A percentile compares a stretch with the other conserved stretches of the same genome.
phyloP scores from a whole-genome alignment of 2,888 invertebrate species.

The Phaedon cochleariae region DNA sequence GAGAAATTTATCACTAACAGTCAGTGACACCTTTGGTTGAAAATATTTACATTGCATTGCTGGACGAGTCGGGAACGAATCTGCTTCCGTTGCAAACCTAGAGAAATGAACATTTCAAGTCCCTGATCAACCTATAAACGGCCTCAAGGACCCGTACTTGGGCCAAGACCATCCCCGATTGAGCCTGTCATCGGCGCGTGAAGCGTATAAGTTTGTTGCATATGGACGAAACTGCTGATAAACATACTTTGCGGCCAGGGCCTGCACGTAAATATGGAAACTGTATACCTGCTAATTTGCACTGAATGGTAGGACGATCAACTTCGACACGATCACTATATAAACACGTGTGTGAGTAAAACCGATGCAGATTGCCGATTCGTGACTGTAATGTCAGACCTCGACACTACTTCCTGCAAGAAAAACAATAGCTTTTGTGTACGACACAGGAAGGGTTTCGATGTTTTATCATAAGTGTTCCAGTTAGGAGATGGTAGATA shows the following conservation, averaged over 20 bases:
- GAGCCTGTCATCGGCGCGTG: no score
- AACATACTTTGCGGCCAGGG: no score
- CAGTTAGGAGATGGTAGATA: not conserved
- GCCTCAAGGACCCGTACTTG: not conserved
- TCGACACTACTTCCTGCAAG: conserved; percentile 35
- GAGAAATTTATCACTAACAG: no score
- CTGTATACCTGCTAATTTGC: conserved; percentile 10
- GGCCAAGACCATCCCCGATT: not conserved
- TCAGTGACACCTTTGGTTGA: no score
- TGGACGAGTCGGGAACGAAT: no score
- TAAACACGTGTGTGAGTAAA: conserved; percentile 25
- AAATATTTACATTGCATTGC: no score
- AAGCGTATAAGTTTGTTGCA: no score
- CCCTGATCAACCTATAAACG: not conserved
- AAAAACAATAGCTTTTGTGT: conserved; percentile 22
- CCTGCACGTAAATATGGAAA: not conserved
- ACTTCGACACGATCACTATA: not conserved
- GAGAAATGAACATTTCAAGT: no score
- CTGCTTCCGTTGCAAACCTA: no score
- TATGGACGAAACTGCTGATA: no score
- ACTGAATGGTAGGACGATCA: conserved; percentile 16
- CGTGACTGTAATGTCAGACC: conserved; percentile 33
- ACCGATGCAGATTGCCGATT: conserved; percentile 31
- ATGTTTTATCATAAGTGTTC: not conserved
- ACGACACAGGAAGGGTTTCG: not conserved